These are phyloP conservation scores for Exephanes ischioxanthus DNA, from an alignment of 2,888 invertebrate species.

Conservation along the genomic window DNA sequence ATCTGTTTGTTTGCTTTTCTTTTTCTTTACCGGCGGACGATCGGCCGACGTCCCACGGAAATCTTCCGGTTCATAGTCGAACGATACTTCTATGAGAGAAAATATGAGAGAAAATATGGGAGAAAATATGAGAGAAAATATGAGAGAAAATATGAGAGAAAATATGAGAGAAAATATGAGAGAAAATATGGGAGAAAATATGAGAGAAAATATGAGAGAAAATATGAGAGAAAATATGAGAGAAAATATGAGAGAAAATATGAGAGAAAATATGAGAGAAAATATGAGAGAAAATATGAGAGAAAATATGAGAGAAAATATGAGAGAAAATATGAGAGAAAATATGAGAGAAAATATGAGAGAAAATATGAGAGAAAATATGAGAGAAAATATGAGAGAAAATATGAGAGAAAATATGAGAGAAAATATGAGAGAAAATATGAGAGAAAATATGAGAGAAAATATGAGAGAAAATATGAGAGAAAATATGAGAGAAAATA, in stretches of 20 bases:
- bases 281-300: background rate
- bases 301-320: no score
- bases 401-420: background rate
- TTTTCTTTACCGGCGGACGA: background rate
- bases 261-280: background rate
- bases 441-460: background rate
- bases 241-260: background rate
- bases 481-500: background rate
- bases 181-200: background rate
- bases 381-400: background rate
- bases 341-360: background rate
- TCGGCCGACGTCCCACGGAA: background rate
- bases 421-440: background rate
- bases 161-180: background rate
- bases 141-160: background rate
- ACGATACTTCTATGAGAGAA: background rate
- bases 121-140: background rate
- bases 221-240: background rate
- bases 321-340: no score
- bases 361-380: background rate
- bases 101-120: background rate
- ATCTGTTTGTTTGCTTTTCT: constrained; percentile 25
- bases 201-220: background rate
- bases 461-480: background rate
- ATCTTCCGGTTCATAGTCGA: background rate